Percentiles rank a stretch among this genome's conserved stretches.
Evolutionary conservation across 2,888 invertebrate genomes (phyloP).

Genomic region (Megamerina dolium): DNA sequence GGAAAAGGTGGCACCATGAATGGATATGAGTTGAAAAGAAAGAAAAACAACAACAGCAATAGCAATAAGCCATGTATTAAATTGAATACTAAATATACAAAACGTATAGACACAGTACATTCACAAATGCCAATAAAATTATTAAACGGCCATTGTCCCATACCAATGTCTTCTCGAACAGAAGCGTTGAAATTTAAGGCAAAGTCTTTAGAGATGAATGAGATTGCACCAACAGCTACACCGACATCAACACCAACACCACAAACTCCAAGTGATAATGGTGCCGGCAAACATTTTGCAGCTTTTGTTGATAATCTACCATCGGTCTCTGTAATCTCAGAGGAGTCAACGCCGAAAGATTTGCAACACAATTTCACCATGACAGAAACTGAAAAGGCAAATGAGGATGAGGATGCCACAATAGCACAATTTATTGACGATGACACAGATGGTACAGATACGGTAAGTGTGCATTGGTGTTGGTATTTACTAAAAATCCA

Average conservation of each 20-base stretch:
- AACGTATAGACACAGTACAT: constrained; percentile 28
- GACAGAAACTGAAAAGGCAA: constrained; percentile 21
- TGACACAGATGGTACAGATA: constrained; percentile 35
- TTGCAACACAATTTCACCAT: constrained; percentile 30
- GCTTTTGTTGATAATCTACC: constrained; percentile 42
- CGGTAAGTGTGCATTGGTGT: constrained; percentile 28
- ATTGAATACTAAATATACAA: constrained; percentile 34
- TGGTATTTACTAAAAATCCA: too few species aligned
- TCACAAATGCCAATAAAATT: constrained; percentile 9
- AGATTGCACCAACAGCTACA: constrained; percentile 11
- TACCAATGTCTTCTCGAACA: not conserved
- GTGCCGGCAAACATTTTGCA: constrained; percentile 32
- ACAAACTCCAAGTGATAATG: constrained; percentile 5
- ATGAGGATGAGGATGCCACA: constrained; percentile 21
- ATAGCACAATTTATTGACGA: constrained; percentile 29
- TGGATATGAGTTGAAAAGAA: too few species aligned
- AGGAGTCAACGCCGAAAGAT: constrained; percentile 44
- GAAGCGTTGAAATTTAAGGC: not conserved
- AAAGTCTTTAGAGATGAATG: not conserved
- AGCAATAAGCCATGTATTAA: constrained; percentile 23
- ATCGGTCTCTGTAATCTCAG: constrained; percentile 44
- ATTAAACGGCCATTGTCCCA: constrained; percentile 6
- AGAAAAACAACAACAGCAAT: constrained; percentile 12
- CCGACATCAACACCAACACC: constrained; percentile 16
- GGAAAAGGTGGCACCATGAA: constrained; percentile 4